Evolutionary conservation across 2,113 vertebrate genomes (phyloP).

Genomic region (Cebus imitator): DNA sequence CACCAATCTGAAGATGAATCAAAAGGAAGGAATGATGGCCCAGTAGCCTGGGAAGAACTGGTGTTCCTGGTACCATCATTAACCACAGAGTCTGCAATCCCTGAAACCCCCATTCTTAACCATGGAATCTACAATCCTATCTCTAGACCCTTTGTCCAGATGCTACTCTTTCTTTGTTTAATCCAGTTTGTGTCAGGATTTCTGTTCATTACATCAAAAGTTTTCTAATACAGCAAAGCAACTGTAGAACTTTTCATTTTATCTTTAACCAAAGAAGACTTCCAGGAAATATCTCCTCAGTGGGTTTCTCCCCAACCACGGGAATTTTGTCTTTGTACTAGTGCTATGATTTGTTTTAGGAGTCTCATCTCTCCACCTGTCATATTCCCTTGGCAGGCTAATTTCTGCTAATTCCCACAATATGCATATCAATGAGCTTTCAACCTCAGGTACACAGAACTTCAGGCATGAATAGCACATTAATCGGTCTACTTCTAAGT

Average conservation of each 20-base stretch:
- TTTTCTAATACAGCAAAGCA: background rate
- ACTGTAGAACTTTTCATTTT: background rate
- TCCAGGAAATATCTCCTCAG: background rate
- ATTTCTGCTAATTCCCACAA: background rate
- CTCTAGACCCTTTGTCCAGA: background rate
- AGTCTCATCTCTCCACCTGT: background rate
- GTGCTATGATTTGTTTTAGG: background rate
- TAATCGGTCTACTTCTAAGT: background rate
- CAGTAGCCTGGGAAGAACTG: background rate
- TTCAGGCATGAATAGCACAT: background rate
- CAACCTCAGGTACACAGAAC: background rate
- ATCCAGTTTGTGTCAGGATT: background rate
- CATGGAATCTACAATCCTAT: background rate
- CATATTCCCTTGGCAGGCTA: background rate
- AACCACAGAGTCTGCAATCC: background rate
- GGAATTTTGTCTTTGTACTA: background rate
- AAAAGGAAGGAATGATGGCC: background rate
- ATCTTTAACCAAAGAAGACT: background rate
- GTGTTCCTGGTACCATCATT: background rate
- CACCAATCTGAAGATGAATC: background rate
- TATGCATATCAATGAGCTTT: background rate
- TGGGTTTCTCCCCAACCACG: background rate
- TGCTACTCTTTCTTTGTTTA: background rate
- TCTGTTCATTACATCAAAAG: background rate
- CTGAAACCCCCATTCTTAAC: background rate